Conservation (phyloP, 2,888 invertebrate species). For the Limnephilus lunatus region DNA sequence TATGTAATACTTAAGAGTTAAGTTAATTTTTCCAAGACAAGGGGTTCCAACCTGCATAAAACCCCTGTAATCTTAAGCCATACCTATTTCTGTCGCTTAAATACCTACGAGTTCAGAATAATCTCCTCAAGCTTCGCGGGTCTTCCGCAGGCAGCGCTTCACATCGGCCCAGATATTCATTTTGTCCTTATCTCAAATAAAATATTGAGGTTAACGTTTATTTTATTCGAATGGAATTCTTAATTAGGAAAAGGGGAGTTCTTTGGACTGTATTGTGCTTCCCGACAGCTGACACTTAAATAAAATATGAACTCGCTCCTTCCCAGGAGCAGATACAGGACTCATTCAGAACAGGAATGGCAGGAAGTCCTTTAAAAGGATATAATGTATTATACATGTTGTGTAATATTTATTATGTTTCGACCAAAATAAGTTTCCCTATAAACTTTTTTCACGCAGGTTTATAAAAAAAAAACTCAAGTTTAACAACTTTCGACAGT, state of each 20-base stretch:
- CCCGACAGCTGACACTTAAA: constrained; percentile 54
- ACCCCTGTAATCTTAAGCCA: background rate
- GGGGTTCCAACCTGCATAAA: background rate
- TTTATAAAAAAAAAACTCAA: no score
- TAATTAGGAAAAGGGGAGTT: constrained; percentile 47
- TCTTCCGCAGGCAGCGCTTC: constrained; percentile 1
- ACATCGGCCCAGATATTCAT: constrained; percentile 36
- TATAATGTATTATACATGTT: background rate
- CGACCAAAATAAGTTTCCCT: background rate
- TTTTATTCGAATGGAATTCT: constrained; percentile 46
- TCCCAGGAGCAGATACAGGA: background rate
- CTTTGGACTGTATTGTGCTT: constrained; percentile 47
- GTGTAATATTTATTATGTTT: background rate
- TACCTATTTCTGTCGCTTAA: background rate
- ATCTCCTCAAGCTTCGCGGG: background rate
- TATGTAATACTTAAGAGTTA: background rate
- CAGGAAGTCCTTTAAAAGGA: background rate
- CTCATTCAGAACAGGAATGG: background rate
- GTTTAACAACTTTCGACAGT: no score
- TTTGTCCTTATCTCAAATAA: constrained; percentile 55
- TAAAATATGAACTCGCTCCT: constrained; percentile 50
- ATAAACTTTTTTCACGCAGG: background rate
- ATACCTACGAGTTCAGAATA: background rate
- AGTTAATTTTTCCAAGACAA: background rate
- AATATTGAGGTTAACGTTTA: constrained; percentile 57